A percentile compares a stretch with the other conserved stretches of the same genome.
Conservation (phyloP, 2,797 vertebrate genomes). For the Hyperoplus lanceolatus region DNA sequence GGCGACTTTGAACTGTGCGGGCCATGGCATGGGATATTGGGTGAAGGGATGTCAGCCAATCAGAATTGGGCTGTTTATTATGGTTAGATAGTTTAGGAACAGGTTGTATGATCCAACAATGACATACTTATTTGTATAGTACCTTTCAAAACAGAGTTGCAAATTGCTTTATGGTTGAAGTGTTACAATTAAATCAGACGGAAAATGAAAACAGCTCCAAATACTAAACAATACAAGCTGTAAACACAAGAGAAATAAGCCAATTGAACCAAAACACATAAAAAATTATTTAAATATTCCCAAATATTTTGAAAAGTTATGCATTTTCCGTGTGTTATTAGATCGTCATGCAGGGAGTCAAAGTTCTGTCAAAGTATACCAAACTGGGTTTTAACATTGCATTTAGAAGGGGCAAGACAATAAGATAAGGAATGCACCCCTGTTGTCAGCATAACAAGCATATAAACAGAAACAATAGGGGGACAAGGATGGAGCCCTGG, state of each 20-base stretch:
- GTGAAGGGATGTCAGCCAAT: background rate
- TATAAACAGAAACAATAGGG: background rate
- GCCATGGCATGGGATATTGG: background rate
- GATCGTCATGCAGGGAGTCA: no score
- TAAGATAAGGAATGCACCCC: no score
- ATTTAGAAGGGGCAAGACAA: no score
- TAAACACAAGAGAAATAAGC: background rate
- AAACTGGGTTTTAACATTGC: no score
- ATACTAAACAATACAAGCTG: background rate
- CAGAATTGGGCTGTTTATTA: background rate
- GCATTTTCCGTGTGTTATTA: no score
- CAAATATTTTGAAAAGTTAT: background rate
- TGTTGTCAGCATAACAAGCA: background rate
- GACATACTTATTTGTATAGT: no score
- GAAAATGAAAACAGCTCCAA: background rate
- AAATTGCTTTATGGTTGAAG: background rate
- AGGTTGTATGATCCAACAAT: background rate
- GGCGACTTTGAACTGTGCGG: slow-evolving; percentile 8
- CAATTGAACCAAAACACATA: background rate
- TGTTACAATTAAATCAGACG: background rate
- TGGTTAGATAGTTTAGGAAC: background rate
- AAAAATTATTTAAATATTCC: background rate
- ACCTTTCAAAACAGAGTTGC: background rate
- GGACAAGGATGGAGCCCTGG: background rate
- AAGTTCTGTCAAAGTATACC: no score